Evolutionary conservation across 2,113 vertebrate genomes (phyloP), one percentile per base, ranked within the genome.

Genomic region (Notarius quadriscutis): DNA sequence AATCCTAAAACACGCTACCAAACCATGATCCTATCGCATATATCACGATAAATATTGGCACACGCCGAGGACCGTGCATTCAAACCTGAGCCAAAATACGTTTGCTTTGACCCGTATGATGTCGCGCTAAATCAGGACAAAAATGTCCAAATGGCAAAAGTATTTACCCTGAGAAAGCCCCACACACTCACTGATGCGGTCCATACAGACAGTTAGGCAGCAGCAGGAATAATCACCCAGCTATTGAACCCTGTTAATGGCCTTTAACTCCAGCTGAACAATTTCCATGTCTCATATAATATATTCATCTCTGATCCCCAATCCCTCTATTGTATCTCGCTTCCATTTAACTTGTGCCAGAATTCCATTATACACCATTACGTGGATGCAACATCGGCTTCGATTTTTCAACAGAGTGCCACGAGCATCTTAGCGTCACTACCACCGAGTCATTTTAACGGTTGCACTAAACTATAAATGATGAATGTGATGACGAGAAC

Each of bases 41-140:
- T 4, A 41, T 41, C 41, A 41, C 41, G 27, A 74, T 72, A 18
- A 41, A 48, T 25, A 48, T 18, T 20, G 14, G 7, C 2, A 20
- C 20, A 25, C 4, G 7, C 20, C 18, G 15, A 53, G 50, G 25
- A 53, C 2, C 14, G 5, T 22, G 17, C 30, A 18, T 34, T 18
- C 30, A 27, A 1, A 20, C 6, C 62, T 67, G 14, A 87, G 2
- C 15, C 15, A 69, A 50, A 88, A 50, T 17, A 80, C 20, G 7
- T 69, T 11, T 27, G 67, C 63, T 62, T 69, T 77, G 41, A 83
- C 79, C 83, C 34, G 74, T 60, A 58, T 30, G 75, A 12, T 53
- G 34, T 72, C 18, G 57, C 65, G 57, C 72, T 62, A 57, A 77
- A 72, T 62, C 20, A 4, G n/a, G 48, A 71, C n/a, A 71, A 71